Evolutionary conservation across 2,797 vertebrate genomes (phyloP).

Genomic region (Neopelma chrysocephalum): DNA sequence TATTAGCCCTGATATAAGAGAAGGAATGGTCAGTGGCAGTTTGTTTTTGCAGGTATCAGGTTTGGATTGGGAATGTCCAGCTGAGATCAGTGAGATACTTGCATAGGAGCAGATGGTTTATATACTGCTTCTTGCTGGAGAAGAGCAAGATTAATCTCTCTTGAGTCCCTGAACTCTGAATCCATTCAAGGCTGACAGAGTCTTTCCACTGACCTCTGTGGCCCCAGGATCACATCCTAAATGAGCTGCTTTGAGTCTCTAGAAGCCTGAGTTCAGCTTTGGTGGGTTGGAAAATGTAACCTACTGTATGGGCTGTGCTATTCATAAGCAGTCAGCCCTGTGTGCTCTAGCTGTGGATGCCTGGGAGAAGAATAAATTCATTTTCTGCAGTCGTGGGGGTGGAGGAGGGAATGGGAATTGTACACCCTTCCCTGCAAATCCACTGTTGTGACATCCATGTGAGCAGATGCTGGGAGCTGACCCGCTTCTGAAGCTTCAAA

Average conservation of each 20-base stretch:
- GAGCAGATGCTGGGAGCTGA: not conserved
- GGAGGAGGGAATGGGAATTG: conserved; percentile 23
- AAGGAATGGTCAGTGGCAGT: not conserved
- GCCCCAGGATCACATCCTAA: conserved; percentile 24
- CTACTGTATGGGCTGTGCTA: conserved; percentile 29
- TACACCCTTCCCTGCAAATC: not conserved
- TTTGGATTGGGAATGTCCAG: not conserved
- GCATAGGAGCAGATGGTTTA: not conserved
- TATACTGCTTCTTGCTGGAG: not conserved
- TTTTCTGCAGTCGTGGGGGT: conserved; percentile 12
- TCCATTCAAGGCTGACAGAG: not conserved
- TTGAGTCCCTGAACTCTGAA: not conserved
- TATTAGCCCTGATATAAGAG: not conserved
- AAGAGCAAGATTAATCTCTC: not conserved
- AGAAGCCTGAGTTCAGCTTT: conserved; percentile 27
- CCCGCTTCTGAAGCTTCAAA: not conserved
- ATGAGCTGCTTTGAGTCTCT: conserved; percentile 33
- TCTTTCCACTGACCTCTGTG: conserved; percentile 35
- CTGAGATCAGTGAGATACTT: conserved; percentile 16
- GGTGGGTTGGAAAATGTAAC: conserved; percentile 63
- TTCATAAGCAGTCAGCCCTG: not conserved
- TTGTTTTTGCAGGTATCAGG: conserved; percentile 11
- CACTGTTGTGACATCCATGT: accelerated
- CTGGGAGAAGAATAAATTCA: conserved; percentile 50
- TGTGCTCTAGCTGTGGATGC: not conserved